Evolutionary conservation across 2,888 invertebrate species (phyloP).

Genomic region (Agrochola lota): DNA sequence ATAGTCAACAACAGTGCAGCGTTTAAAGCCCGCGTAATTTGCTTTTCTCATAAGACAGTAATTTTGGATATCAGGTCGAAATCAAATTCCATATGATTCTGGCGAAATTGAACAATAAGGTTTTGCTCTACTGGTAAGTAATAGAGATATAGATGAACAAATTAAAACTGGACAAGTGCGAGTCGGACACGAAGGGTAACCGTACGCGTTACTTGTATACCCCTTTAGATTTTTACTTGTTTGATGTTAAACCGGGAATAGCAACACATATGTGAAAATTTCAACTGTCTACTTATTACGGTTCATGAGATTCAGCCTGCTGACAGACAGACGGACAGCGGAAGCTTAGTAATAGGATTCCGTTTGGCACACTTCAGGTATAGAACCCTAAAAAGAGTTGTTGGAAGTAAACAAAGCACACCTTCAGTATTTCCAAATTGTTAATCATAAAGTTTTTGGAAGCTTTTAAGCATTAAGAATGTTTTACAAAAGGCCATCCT

Average conservation of each 20-base stretch:
- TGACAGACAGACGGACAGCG: no score
- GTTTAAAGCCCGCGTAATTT: not conserved
- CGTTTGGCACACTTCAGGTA: no score
- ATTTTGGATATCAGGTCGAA: not conserved
- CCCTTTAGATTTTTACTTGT: no score
- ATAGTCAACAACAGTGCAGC: not conserved
- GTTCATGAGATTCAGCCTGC: no score
- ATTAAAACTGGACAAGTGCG: no score
- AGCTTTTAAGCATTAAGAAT: constrained; percentile 32
- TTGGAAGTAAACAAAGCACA: not conserved
- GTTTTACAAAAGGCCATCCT: constrained; percentile 4
- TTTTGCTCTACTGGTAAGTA: not conserved
- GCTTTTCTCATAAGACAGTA: not conserved
- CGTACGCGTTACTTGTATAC: no score
- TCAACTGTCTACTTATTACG: no score
- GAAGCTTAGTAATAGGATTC: no score
- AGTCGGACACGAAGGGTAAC: no score
- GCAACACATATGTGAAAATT: no score
- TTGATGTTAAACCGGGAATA: no score
- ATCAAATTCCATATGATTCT: not conserved
- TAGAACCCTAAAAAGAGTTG: not conserved
- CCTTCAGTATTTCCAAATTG: not conserved
- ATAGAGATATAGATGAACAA: not conserved
- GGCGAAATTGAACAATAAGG: not conserved
- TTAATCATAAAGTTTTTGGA: constrained; percentile 3